Evolutionary conservation across 2,888 invertebrate genomes (phyloP).

Genomic region (Eupithecia pulchellata): DNA sequence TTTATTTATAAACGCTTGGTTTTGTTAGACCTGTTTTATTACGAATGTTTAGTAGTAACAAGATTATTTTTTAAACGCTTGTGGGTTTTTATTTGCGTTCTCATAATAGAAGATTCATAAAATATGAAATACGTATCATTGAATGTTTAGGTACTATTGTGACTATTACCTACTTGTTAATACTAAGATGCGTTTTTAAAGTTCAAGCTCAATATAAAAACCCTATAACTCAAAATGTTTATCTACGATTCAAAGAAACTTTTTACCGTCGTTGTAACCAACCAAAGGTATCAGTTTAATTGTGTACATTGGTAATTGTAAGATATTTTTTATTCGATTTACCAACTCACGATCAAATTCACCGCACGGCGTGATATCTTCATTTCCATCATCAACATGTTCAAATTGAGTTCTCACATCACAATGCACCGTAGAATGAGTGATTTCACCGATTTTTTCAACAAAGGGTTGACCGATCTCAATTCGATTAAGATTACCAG

Average conservation of each 20-base stretch:
- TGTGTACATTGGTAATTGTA: constrained; percentile 29
- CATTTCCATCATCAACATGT: constrained; percentile 72
- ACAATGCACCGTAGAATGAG: constrained; percentile 78
- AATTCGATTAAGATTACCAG: constrained; percentile 79
- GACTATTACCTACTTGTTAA: constrained; percentile 6
- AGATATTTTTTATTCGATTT: constrained; percentile 35
- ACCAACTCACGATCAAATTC: constrained; percentile 48
- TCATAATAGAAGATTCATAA: constrained; percentile 52
- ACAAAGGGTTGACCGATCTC: constrained; percentile 83
- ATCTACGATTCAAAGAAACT: constrained; percentile 10
- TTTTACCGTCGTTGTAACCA: constrained; percentile 11
- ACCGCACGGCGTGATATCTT: constrained; percentile 65
- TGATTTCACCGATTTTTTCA: constrained; percentile 81
- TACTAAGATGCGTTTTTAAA: neutral
- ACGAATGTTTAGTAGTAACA: constrained; percentile 35
- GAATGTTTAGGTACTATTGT: constrained; percentile 24
- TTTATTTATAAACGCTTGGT: constrained; percentile 50
- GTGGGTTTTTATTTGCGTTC: constrained; percentile 38
- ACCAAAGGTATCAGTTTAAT: constrained; percentile 15
- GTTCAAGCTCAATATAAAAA: constrained; percentile 5
- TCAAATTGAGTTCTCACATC: constrained; percentile 84
- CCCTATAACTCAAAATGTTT: constrained; percentile 9
- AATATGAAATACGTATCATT: constrained; percentile 18
- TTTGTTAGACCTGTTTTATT: constrained; percentile 49
- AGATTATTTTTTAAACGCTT: constrained; percentile 36